These are phyloP conservation scores for Globodera ellingtonae DNA, from an alignment of 1,140 invertebrate genomes.

Conservation along the genomic window DNA sequence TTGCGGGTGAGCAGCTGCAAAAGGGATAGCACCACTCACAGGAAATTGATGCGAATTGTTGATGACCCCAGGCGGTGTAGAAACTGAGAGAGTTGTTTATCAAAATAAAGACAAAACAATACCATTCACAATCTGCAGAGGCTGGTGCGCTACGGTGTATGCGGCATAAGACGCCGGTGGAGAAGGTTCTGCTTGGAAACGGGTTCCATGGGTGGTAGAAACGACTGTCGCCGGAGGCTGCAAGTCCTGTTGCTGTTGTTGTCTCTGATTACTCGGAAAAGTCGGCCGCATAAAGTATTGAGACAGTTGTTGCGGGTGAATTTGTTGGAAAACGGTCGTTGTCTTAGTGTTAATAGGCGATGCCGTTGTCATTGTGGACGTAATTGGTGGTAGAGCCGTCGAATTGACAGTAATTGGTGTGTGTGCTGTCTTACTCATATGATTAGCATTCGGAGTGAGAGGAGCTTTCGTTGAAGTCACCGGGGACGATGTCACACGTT, in stretches of 20 bases:
- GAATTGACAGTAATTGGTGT: neutral
- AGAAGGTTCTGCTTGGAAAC: neutral
- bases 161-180: constrained; percentile 1
- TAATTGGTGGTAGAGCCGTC: neutral
- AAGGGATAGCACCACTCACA: neutral
- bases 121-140: neutral
- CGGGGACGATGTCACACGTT: neutral
- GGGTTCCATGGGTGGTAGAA: neutral
- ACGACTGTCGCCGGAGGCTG: neutral
- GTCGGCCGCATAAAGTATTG: constrained; percentile 16
- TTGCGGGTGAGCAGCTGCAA: neutral
- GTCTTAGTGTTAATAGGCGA: constrained; percentile 1
- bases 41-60: neutral
- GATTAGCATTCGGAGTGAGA: no score
- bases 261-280: neutral
- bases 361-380: constrained; percentile 1
- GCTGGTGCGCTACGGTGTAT: neutral
- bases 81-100: neutral
- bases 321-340: constrained; percentile 22
- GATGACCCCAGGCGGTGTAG: neutral
- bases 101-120: neutral
- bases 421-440: neutral
- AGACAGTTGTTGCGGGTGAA: constrained; percentile 24
- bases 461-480: neutral
- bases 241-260: neutral